These are phyloP conservation scores for Sorex maritimensis DNA, from an alignment of 2,797 vertebrate species.

Conservation along the genomic window DNA sequence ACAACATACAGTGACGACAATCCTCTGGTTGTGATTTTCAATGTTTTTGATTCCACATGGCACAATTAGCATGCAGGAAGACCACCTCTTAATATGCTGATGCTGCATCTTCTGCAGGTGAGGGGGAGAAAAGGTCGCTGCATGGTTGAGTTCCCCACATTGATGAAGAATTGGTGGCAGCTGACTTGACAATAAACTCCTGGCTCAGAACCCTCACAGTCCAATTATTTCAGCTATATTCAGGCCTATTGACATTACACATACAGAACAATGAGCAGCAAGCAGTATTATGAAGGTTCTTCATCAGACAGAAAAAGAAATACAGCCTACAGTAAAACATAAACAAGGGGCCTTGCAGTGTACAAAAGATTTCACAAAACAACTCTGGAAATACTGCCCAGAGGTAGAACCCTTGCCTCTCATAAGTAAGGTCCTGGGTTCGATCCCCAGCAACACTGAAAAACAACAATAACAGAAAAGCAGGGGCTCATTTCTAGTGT, in stretches of 20 bases:
- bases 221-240: slow-evolving; percentile 73
- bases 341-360: background rate
- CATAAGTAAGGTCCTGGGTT: too few species aligned
- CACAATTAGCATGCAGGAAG: slow-evolving; percentile 41
- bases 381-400: background rate
- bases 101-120: background rate
- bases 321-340: background rate
- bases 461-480: too few species aligned
- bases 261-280: slow-evolving; percentile 55
- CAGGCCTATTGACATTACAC: slow-evolving; percentile 28
- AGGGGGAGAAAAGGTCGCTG: background rate
- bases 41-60: slow-evolving; percentile 49
- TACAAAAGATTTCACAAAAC: background rate
- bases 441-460: too few species aligned
- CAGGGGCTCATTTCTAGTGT: background rate
- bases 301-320: slow-evolving; percentile 51
- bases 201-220: slow-evolving; percentile 60
- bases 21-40: background rate
- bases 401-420: background rate
- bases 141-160: slow-evolving; percentile 51
- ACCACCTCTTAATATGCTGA: slow-evolving; percentile 60
- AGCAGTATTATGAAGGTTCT: slow-evolving; percentile 57
- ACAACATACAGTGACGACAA: background rate
- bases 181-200: slow-evolving; percentile 75
- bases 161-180: slow-evolving; percentile 51